phyloP scores from a whole-genome alignment of 2,113 vertebrate species.

The Corydoras maculifer region DNA sequence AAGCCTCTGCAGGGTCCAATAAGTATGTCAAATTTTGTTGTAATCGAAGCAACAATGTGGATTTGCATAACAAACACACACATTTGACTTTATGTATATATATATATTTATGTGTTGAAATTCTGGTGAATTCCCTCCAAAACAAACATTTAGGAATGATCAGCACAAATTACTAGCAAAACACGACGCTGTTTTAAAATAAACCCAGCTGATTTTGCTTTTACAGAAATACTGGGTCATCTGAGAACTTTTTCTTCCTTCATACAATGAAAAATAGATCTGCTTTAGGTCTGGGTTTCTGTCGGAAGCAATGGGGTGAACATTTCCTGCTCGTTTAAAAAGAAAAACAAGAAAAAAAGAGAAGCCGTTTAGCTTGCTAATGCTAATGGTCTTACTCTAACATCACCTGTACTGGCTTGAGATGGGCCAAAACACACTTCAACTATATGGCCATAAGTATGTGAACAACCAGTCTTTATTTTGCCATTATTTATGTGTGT shows the following conservation, averaged over 20 bases:
- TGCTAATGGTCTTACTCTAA: conserved; percentile 22
- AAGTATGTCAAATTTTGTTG: conserved; percentile 40
- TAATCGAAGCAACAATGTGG: too few relatives aligned
- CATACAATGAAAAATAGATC: conserved; percentile 60
- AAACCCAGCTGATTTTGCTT: conserved; percentile 58
- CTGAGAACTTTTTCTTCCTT: conserved; percentile 23
- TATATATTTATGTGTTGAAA: conserved; percentile 59
- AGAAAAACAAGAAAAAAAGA: conserved; percentile 49
- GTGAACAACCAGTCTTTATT: too few relatives aligned
- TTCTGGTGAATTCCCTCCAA: conserved; percentile 54
- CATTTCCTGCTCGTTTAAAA: conserved; percentile 62
- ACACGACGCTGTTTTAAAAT: conserved; percentile 67
- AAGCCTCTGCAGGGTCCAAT: conserved; percentile 5
- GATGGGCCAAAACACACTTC: too few relatives aligned
- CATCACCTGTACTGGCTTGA: too few relatives aligned
- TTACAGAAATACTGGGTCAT: conserved; percentile 72
- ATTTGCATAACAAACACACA: conserved; percentile 32
- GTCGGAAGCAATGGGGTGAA: conserved; percentile 59
- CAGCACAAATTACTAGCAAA: conserved; percentile 73
- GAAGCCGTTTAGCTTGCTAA: background rate
- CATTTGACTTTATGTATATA: too few relatives aligned
- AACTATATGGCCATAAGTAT: too few relatives aligned
- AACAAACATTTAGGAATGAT: conserved; percentile 74
- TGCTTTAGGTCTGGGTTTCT: conserved; percentile 54
- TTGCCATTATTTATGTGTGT: too few relatives aligned